Conservation (phyloP, 2,113 vertebrate genomes). For the Struthio camelus region DNA sequence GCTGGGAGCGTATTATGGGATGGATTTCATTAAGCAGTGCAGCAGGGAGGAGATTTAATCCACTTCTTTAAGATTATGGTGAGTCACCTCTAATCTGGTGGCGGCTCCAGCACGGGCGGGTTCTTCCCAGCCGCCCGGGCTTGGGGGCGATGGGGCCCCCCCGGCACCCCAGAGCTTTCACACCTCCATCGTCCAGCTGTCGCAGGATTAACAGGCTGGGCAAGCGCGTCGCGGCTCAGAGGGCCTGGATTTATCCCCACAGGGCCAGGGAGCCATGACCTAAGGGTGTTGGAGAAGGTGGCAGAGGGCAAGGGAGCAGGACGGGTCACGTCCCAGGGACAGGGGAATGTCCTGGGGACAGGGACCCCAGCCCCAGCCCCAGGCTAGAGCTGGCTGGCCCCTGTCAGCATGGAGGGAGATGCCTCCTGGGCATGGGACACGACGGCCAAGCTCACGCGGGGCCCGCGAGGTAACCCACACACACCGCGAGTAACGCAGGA, state of each 20-base stretch:
- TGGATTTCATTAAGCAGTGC: conserved; percentile 64
- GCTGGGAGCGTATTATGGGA: conserved; percentile 48
- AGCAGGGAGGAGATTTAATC: conserved; percentile 63
- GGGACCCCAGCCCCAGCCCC: neutral
- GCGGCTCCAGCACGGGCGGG: neutral
- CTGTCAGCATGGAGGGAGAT: neutral
- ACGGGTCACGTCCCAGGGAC: neutral
- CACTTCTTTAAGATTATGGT: conserved; percentile 63
- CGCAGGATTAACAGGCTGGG: neutral
- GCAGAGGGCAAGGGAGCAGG: neutral
- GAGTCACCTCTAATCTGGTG: conserved; percentile 62
- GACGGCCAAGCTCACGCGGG: neutral
- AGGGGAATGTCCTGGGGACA: neutral
- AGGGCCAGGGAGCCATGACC: neutral
- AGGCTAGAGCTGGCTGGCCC: neutral
- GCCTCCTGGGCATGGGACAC: neutral
- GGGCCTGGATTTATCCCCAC: neutral
- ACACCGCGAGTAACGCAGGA: neutral
- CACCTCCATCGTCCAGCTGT: fast-evolving
- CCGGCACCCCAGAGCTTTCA: fast-evolving
- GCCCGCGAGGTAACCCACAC: no score
- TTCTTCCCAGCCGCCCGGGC: neutral
- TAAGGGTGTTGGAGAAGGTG: neutral
- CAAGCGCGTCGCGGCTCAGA: fast-evolving
- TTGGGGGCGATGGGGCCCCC: neutral